Evolutionary conservation across 2,797 vertebrate genomes (phyloP).

Genomic region (Rhabdomys pumilio): DNA sequence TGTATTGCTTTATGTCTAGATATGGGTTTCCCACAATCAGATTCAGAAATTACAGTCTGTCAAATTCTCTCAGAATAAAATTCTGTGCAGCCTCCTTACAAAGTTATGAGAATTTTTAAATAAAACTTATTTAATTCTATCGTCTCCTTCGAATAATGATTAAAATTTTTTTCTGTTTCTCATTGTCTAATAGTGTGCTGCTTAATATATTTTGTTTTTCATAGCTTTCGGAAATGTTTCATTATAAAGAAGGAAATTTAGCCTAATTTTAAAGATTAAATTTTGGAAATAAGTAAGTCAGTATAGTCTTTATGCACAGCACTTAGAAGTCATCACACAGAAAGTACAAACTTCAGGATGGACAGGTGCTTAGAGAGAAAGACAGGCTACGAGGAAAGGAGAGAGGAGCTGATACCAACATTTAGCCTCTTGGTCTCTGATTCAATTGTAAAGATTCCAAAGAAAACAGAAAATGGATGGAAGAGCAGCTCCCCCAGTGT

Average conservation of each 20-base stretch:
- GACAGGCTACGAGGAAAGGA: no score
- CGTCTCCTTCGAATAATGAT: not conserved
- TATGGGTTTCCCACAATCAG: not conserved
- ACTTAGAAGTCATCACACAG: not conserved
- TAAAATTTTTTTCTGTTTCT: not conserved
- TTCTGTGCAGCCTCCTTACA: not conserved
- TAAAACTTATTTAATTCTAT: not conserved
- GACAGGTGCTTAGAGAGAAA: no score
- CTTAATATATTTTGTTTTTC: not conserved
- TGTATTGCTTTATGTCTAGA: constrained; percentile 38
- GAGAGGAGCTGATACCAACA: constrained; percentile 17
- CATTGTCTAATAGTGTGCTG: not conserved
- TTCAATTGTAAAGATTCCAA: constrained; percentile 68
- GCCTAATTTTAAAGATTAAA: constrained; percentile 45
- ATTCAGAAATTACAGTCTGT: not conserved
- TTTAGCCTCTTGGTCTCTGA: constrained; percentile 34
- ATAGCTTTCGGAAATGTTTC: not conserved
- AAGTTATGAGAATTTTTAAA: constrained; percentile 34
- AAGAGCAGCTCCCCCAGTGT: constrained; percentile 74
- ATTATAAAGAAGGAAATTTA: constrained; percentile 29
- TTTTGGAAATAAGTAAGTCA: constrained; percentile 47
- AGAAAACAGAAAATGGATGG: constrained; percentile 66
- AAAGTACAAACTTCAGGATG: constrained; percentile 3
- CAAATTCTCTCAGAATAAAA: constrained; percentile 47
- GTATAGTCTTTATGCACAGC: not conserved